Conservation (phyloP, 35 echinoderm and acorn worm genomes). For the Patiria miniata region DNA sequence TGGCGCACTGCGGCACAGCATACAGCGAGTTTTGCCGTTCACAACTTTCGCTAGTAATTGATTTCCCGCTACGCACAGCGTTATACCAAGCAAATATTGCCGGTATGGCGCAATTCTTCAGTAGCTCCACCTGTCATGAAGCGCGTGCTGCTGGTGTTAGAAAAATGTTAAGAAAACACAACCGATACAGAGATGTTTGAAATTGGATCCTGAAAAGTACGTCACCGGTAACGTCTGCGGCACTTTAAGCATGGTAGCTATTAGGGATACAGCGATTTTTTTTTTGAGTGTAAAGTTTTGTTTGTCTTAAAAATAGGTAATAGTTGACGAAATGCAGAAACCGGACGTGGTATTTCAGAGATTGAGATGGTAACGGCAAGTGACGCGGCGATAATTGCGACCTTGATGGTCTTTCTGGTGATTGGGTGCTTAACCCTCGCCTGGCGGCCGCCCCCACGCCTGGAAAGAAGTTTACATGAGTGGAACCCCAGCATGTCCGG, state of each 20-base stretch:
- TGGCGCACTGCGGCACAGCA: too few relatives aligned
- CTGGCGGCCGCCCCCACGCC: not conserved
- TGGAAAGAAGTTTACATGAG: not conserved
- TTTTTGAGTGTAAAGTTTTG: too few relatives aligned
- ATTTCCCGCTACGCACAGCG: constrained; percentile 2
- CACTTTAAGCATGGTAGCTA: too few relatives aligned
- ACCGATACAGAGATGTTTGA: not conserved
- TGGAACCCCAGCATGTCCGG: too few relatives aligned
- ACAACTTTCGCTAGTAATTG: not conserved
- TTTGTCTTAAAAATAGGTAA: too few relatives aligned
- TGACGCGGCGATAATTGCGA: not conserved
- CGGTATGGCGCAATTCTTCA: not conserved
- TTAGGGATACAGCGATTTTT: too few relatives aligned
- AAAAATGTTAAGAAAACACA: constrained; percentile 6
- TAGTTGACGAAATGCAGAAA: not conserved
- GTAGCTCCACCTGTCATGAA: not conserved
- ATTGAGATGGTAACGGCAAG: not conserved
- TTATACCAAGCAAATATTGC: not conserved
- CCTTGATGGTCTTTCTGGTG: not conserved
- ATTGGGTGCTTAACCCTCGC: not conserved
- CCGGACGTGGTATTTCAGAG: not conserved
- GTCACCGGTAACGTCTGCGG: too few relatives aligned
- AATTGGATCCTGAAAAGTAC: too few relatives aligned
- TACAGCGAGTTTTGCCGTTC: not conserved
- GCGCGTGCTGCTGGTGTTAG: too few relatives aligned